phyloP scores from a whole-genome alignment of 2,888 invertebrate species.

The Artemia sinica region DNA sequence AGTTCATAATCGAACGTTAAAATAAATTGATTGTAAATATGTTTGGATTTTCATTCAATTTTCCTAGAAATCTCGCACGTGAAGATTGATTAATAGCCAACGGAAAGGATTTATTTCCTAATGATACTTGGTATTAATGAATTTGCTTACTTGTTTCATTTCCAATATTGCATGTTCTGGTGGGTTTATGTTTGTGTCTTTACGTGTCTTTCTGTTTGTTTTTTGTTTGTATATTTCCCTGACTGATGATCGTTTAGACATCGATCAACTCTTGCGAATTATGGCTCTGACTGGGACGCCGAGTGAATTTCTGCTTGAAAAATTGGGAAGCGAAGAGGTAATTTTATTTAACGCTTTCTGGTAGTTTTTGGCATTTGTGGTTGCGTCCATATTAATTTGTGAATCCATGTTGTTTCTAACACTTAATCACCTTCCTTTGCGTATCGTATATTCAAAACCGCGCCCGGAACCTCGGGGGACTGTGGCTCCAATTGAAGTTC shows the following conservation, averaged over 20 bases:
- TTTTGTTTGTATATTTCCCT: not conserved
- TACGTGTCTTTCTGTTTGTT: no score
- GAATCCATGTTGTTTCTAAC: not conserved
- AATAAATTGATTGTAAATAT: no score
- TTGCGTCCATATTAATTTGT: not conserved
- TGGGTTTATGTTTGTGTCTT: no score
- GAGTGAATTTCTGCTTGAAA: slow-evolving; percentile 33
- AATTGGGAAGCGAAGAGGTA: slow-evolving; percentile 37
- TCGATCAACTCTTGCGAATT: slow-evolving; percentile 38
- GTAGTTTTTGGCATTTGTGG: not conserved
- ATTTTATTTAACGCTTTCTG: not conserved
- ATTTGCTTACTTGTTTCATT: no score
- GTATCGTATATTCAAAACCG: not conserved
- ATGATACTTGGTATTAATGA: no score
- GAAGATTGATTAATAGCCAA: no score
- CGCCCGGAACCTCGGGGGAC: no score
- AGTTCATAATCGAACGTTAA: not conserved
- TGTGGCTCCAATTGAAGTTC: no score
- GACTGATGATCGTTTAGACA: slow-evolving; percentile 30
- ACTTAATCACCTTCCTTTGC: not conserved
- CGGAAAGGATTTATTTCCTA: no score
- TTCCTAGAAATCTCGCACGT: no score
- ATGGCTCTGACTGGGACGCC: slow-evolving; percentile 39
- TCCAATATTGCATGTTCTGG: no score
- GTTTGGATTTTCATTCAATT: no score